These are phyloP conservation scores for Andrena cerasifolii DNA, from an alignment of 1,140 invertebrate species.

Conservation along the genomic window DNA sequence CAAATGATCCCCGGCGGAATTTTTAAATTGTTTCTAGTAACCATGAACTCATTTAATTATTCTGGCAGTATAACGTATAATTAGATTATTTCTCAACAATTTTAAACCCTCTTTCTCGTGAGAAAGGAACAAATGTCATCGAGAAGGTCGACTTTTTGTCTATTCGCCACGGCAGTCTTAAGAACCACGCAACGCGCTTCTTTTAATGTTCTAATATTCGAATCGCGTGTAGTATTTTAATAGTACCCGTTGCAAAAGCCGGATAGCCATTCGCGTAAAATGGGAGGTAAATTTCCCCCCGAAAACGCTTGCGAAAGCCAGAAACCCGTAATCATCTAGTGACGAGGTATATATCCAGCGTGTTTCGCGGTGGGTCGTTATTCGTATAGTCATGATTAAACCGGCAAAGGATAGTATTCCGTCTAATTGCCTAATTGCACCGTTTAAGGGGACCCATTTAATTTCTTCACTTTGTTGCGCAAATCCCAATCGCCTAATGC, in stretches of 20 bases:
- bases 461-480: constrained; percentile 59
- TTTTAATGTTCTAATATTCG: constrained; percentile 38
- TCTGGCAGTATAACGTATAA: background rate
- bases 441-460: constrained; percentile 61
- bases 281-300: background rate
- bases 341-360: constrained; percentile 9
- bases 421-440: constrained; percentile 59
- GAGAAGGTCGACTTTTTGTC: no score
- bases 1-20: no score
- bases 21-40: no score
- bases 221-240: constrained; percentile 29
- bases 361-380: background rate
- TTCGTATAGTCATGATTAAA: constrained; percentile 54
- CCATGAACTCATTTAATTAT: background rate
- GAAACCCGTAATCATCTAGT: constrained; percentile 25
- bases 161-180: background rate
- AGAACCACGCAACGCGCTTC: background rate
- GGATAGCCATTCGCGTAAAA: background rate
- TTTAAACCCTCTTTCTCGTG: background rate
- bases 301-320: constrained; percentile 5
- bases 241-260: background rate
- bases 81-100: background rate
- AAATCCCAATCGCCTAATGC: constrained; percentile 39
- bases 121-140: background rate
- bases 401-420: constrained; percentile 56